Evolutionary conservation across 1,140 invertebrate species (phyloP).

Genomic region (Phymorhynchus buccinoides): DNA sequence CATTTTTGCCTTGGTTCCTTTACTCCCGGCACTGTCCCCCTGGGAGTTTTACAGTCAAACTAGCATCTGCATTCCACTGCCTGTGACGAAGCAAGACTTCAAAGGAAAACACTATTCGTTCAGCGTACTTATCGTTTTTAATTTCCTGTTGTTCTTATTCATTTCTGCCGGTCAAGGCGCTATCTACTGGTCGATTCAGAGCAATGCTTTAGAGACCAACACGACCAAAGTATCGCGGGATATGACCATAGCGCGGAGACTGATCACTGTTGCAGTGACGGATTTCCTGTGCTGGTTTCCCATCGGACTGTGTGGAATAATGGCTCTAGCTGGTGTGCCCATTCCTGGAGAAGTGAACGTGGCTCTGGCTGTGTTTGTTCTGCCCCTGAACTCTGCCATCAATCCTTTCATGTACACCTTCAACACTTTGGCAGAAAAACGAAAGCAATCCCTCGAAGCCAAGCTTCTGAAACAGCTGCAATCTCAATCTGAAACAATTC

Average conservation of each 20-base stretch:
- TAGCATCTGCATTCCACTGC: slow-evolving; percentile 50
- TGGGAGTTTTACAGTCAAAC: slow-evolving; percentile 54
- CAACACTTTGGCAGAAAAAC: neutral
- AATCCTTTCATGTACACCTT: neutral
- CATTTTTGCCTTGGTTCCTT: slow-evolving; percentile 22
- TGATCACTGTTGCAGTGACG: neutral
- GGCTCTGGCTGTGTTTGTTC: neutral
- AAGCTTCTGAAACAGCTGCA: neutral
- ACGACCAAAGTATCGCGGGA: neutral
- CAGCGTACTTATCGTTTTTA: slow-evolving; percentile 49
- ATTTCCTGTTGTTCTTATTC: slow-evolving; percentile 43
- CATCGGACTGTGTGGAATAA: neutral
- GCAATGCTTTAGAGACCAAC: neutral
- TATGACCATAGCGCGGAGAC: neutral
- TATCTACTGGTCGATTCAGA: neutral
- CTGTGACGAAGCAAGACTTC: slow-evolving; percentile 36
- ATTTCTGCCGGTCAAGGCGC: neutral
- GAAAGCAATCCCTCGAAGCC: neutral
- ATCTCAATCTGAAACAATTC: neutral
- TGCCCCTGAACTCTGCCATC: neutral
- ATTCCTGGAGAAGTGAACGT: neutral
- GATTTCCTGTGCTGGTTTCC: neutral
- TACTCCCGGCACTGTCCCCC: slow-evolving; percentile 17
- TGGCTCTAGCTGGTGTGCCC: neutral
- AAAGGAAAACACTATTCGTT: slow-evolving; percentile 48